A percentile compares a stretch with the other conserved stretches of the same genome.
Evolutionary conservation across 2,113 vertebrate species (phyloP).

Genomic region (Cervus canadensis): DNA sequence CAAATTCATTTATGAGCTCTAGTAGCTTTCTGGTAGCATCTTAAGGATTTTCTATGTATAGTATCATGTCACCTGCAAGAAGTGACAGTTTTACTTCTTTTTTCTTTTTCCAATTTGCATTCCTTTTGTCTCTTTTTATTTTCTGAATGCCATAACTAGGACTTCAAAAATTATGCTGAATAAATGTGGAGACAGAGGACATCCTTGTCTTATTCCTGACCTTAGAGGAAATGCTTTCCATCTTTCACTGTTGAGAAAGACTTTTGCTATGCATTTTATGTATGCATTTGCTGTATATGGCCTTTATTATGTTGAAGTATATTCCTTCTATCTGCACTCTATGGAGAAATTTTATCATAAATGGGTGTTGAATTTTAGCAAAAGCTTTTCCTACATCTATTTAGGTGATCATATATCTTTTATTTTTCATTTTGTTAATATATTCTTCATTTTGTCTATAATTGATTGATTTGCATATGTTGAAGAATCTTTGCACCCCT

Average conservation of each 20-base stretch:
- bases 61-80: background rate
- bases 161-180: background rate
- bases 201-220: background rate
- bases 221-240: background rate
- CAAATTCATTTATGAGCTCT: background rate
- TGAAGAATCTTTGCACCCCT: background rate
- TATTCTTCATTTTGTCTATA: background rate
- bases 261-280: background rate
- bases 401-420: background rate
- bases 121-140: background rate
- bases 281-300: background rate
- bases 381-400: background rate
- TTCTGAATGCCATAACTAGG: background rate
- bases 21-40: background rate
- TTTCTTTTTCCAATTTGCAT: background rate
- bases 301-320: background rate
- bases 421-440: background rate
- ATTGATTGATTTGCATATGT: background rate
- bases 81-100: background rate
- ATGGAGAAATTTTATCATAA: background rate
- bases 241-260: background rate
- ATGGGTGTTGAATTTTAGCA: background rate
- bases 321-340: background rate
- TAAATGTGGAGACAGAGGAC: background rate
- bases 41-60: background rate